phyloP scores from a whole-genome alignment of 2,888 invertebrate species.

The Pseudoips prasinana region DNA sequence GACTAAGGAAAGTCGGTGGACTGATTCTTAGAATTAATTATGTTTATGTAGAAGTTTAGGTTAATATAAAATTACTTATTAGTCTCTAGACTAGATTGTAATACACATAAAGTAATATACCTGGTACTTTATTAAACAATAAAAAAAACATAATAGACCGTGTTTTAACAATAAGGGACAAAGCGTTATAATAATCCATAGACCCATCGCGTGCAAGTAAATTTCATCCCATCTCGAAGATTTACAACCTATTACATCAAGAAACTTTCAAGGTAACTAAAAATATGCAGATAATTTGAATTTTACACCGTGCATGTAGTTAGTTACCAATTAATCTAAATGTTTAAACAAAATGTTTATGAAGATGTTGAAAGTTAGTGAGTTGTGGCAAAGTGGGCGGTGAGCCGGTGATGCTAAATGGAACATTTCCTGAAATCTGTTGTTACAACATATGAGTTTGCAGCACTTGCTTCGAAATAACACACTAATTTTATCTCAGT shows the following conservation, averaged over 20 bases:
- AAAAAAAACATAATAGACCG: too few species aligned
- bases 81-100: too few species aligned
- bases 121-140: too few species aligned
- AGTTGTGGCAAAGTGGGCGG: slow-evolving; percentile 40
- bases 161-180: too few species aligned
- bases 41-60: too few species aligned
- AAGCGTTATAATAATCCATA: too few species aligned
- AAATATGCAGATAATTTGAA: slow-evolving; percentile 14
- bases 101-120: too few species aligned
- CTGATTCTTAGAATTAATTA: too few species aligned
- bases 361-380: slow-evolving; percentile 43
- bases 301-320: slow-evolving; percentile 10
- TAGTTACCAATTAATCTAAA: slow-evolving; percentile 39
- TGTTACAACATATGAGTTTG: slow-evolving; percentile 50
- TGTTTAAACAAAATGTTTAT: slow-evolving; percentile 41
- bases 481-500: slow-evolving; percentile 55
- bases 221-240: too few species aligned
- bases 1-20: too few species aligned
- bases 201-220: too few species aligned
- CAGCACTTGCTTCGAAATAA: slow-evolving; percentile 56
- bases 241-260: neutral
- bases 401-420: slow-evolving; percentile 48
- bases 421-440: slow-evolving; percentile 64
- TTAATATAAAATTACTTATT: too few species aligned
- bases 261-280: neutral